Evolutionary conservation across 2,888 invertebrate species (phyloP).

Genomic region (Rhingia campestris): DNA sequence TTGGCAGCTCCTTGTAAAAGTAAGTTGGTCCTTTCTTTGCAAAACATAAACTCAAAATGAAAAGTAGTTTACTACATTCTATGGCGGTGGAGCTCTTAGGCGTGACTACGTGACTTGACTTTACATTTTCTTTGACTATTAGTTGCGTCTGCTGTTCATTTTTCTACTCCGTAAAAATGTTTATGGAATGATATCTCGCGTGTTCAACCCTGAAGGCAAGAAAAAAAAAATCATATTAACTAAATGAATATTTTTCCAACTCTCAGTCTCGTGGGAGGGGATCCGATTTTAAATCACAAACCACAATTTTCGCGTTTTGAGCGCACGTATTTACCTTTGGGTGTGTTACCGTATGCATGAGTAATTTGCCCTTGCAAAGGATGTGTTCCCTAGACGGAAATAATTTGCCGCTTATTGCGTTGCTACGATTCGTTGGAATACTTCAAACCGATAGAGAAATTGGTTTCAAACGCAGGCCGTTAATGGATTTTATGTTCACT

Average conservation of each 20-base stretch:
- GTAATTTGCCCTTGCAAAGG: constrained; percentile 24
- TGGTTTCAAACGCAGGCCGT: constrained; percentile 30
- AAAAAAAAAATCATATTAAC: constrained; percentile 22
- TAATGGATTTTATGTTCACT: constrained; percentile 16
- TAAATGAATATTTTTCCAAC: constrained; percentile 46
- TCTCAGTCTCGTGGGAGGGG: constrained; percentile 7
- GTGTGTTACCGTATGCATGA: not conserved
- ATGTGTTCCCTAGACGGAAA: constrained; percentile 33
- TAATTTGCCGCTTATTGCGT: constrained; percentile 46
- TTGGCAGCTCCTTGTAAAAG: constrained; percentile 16
- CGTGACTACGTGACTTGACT: constrained; percentile 32
- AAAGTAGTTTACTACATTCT: constrained; percentile 31
- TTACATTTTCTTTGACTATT: constrained; percentile 9
- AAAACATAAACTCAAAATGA: constrained; percentile 38
- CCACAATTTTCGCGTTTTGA: constrained; percentile 21
- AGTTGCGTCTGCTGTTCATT: not conserved
- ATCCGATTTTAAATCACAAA: constrained; percentile 38
- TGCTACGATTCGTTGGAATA: constrained; percentile 23
- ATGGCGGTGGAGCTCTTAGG: not conserved
- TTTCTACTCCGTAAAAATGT: constrained; percentile 7
- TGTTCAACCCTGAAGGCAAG: not conserved
- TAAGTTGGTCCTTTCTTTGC: constrained; percentile 21
- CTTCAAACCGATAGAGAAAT: constrained; percentile 18
- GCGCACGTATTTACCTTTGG: not conserved
- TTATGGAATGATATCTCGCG: constrained; percentile 4